These are phyloP conservation scores for Regulus satrapa DNA, from an alignment of 2,113 vertebrate genomes.

Conservation along the genomic window DNA sequence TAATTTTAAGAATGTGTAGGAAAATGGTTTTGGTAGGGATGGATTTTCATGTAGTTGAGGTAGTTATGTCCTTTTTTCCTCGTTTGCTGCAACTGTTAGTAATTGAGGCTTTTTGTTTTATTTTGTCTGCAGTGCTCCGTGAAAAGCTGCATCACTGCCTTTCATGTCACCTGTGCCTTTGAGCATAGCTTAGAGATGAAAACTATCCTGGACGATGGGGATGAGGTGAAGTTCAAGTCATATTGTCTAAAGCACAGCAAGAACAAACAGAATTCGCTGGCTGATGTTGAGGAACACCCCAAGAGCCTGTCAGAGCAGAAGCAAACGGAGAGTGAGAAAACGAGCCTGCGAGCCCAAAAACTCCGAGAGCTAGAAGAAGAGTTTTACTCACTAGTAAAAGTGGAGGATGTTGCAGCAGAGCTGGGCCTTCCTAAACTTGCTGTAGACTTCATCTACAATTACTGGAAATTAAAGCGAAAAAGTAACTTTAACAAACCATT, in stretches of 20 bases:
- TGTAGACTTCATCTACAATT: conserved; percentile 94
- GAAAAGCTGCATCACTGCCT: conserved; percentile 96
- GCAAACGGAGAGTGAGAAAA: conserved; percentile 83
- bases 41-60: not conserved
- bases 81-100: not conserved
- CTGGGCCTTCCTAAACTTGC: conserved; percentile 78
- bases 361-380: conserved; percentile 94
- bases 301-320: conserved; percentile 80
- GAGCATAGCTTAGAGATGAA: conserved; percentile 98
- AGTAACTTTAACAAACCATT: conserved; percentile 92
- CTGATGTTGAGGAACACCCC: conserved; percentile 72
- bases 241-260: conserved; percentile 97
- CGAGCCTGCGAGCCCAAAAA: conserved; percentile 87
- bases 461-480: conserved; percentile 97
- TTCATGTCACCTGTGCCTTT: conserved; percentile 99
- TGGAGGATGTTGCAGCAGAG: conserved; percentile 82
- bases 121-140: conserved; percentile 85
- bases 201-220: conserved; percentile 93
- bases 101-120: not conserved
- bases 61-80: not conserved
- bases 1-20: not conserved
- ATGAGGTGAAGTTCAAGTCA: conserved; percentile 97
- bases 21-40: not conserved
- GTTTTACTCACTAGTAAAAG: conserved; percentile 86
- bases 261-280: conserved; percentile 71